These are phyloP conservation scores for Rhabditophanes sp. DNA, from an alignment of 2,888 invertebrate genomes.

Conservation along the genomic window DNA sequence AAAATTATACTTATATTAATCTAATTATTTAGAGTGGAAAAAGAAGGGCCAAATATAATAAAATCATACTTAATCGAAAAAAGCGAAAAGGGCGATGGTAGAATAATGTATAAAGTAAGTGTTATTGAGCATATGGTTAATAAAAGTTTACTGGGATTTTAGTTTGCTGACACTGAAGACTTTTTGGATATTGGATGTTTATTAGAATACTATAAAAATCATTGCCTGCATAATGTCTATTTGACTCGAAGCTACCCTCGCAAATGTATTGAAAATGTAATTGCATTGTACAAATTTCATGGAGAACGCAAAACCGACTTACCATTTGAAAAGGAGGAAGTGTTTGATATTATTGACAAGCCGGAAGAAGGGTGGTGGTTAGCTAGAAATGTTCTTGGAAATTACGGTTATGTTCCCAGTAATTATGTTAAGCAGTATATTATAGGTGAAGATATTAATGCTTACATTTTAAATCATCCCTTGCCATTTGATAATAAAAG, in stretches of 20 bases:
- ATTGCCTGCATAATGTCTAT: slow-evolving; percentile 88
- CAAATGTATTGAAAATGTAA: slow-evolving; percentile 12
- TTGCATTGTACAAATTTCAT: slow-evolving; percentile 17
- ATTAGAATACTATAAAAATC: slow-evolving; percentile 79
- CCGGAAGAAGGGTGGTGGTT: slow-evolving; percentile 99
- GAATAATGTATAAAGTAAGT: slow-evolving; percentile 11
- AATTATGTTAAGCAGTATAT: slow-evolving; percentile 58
- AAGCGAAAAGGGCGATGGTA: slow-evolving; percentile 17
- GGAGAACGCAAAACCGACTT: slow-evolving; percentile 78
- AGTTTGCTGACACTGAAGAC: too few relatives aligned
- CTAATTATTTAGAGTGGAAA: slow-evolving; percentile 9
- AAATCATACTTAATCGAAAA: slow-evolving; percentile 30
- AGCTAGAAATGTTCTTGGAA: slow-evolving; percentile 69
- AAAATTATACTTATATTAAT: neutral
- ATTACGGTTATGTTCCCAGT: slow-evolving; percentile 81
- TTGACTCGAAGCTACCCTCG: too few relatives aligned
- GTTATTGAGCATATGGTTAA: slow-evolving; percentile 8
- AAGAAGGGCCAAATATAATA: slow-evolving; percentile 12
- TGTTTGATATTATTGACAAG: slow-evolving; percentile 69
- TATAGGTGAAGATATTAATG: neutral
- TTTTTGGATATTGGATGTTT: slow-evolving; percentile 78
- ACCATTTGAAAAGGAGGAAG: slow-evolving; percentile 81
- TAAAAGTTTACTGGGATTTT: neutral
- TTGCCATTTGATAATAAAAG: slow-evolving; percentile 1
- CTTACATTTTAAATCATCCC: neutral